phyloP scores from a whole-genome alignment of 2,888 invertebrate species.

The Leptinotarsa juncta region DNA sequence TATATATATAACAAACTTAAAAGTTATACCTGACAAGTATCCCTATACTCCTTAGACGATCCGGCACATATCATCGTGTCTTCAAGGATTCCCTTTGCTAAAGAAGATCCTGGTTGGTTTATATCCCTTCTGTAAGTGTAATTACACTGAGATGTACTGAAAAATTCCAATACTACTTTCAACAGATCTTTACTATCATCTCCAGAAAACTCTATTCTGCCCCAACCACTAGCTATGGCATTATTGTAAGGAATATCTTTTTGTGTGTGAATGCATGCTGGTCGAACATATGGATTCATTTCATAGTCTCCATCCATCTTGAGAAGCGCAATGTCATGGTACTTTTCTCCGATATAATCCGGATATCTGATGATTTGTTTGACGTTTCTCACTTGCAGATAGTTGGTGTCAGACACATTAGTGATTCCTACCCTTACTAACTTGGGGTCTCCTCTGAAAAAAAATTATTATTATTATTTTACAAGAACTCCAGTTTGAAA shows the following conservation, averaged over 20 bases:
- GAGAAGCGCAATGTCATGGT: constrained; percentile 69
- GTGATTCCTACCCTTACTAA: constrained; percentile 66
- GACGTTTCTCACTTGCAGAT: constrained; percentile 56
- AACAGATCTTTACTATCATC: constrained; percentile 60
- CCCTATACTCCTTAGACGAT: constrained; percentile 60
- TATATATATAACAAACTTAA: background rate
- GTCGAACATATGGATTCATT: constrained; percentile 64
- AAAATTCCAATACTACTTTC: constrained; percentile 65
- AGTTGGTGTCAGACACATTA: constrained; percentile 63
- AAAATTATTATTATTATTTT: background rate
- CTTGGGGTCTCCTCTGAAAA: constrained; percentile 62
- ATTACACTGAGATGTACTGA: constrained; percentile 61
- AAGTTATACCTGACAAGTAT: constrained; percentile 66
- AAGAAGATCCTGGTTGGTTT: constrained; percentile 43
- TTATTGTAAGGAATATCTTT: constrained; percentile 42
- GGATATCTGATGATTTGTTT: constrained; percentile 62
- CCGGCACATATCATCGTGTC: constrained; percentile 67
- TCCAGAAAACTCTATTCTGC: constrained; percentile 56
- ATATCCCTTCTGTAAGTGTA: constrained; percentile 51
- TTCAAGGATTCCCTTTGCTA: constrained; percentile 62
- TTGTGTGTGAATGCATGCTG: constrained; percentile 65
- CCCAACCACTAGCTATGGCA: constrained; percentile 67
- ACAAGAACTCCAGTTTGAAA: too few species aligned
- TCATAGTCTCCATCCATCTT: constrained; percentile 59
- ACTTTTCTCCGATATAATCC: constrained; percentile 61